These are phyloP conservation scores for Poeciliopsis presidionis DNA, from an alignment of 2,797 vertebrate species.

Conservation along the genomic window DNA sequence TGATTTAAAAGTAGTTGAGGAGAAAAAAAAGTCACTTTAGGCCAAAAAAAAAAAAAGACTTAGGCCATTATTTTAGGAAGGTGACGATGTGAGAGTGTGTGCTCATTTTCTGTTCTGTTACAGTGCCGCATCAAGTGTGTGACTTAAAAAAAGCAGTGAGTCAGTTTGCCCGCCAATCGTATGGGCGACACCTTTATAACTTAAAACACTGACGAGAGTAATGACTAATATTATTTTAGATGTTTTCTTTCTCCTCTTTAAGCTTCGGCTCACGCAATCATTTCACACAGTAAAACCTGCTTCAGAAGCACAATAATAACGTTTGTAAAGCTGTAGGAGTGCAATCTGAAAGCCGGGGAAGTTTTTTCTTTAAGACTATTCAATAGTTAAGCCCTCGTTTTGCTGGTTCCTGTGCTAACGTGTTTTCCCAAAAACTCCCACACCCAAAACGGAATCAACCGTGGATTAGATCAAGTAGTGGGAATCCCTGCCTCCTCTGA, in stretches of 20 bases:
- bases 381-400: background rate
- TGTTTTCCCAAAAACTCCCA: conserved; percentile 26
- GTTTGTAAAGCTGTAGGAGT: background rate
- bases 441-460: conserved; percentile 6
- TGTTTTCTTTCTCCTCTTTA: background rate
- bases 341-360: background rate
- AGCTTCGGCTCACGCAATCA: background rate
- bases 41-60: too few species aligned
- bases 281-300: background rate
- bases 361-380: background rate
- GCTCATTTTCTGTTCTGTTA: background rate
- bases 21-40: background rate
- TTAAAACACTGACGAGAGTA: background rate
- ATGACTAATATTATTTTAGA: background rate
- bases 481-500: background rate
- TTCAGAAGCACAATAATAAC: background rate
- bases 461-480: conserved; percentile 13
- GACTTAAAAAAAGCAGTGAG: conserved; percentile 30
- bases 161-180: conserved; percentile 12
- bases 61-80: too few species aligned
- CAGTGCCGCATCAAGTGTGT: background rate
- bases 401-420: conserved; percentile 15
- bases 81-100: background rate
- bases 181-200: background rate
- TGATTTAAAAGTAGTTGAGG: background rate